A percentile compares a stretch with the other conserved stretches of the same genome.
phyloP scores from a whole-genome alignment of 2,797 vertebrate species.

The Rhabdophis nuchalis region DNA sequence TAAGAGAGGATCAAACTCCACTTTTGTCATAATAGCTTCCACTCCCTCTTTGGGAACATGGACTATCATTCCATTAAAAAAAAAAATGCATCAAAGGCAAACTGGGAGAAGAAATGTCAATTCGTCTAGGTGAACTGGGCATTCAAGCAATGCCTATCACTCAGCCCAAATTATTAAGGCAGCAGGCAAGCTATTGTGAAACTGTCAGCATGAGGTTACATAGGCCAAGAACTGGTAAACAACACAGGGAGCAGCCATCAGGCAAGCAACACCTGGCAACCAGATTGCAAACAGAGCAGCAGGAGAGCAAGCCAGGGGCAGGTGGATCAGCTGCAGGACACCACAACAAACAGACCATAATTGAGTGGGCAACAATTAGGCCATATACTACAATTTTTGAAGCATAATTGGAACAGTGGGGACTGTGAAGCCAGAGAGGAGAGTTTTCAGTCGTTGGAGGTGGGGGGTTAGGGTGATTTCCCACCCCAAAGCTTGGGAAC shows the following conservation, averaged over 20 bases:
- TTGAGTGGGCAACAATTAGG: constrained; percentile 11
- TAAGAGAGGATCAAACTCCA: not conserved
- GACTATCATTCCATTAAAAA: not conserved
- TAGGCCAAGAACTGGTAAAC: not conserved
- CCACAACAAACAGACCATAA: constrained; percentile 37
- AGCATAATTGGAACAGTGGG: not conserved
- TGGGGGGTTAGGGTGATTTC: not conserved
- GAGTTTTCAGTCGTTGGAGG: not conserved
- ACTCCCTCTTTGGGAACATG: not conserved
- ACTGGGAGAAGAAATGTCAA: not conserved
- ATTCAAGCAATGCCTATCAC: constrained; percentile 29
- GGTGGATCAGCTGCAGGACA: constrained; percentile 29
- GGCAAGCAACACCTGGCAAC: not conserved
- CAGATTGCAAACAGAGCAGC: constrained; percentile 32
- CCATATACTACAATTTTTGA: constrained; percentile 2
- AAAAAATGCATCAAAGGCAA: not conserved
- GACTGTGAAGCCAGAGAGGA: not conserved
- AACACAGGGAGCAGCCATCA: not conserved
- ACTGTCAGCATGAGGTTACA: not conserved
- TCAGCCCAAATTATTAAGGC: not conserved
- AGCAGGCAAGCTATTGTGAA: not conserved
- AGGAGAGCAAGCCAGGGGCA: constrained; percentile 38
- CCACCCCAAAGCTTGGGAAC: not conserved
- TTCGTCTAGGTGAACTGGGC: constrained; percentile 5
- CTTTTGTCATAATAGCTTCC: not conserved